Evolutionary conservation across 1,140 invertebrate genomes (phyloP).

Genomic region (Trichonephila inaurata): DNA sequence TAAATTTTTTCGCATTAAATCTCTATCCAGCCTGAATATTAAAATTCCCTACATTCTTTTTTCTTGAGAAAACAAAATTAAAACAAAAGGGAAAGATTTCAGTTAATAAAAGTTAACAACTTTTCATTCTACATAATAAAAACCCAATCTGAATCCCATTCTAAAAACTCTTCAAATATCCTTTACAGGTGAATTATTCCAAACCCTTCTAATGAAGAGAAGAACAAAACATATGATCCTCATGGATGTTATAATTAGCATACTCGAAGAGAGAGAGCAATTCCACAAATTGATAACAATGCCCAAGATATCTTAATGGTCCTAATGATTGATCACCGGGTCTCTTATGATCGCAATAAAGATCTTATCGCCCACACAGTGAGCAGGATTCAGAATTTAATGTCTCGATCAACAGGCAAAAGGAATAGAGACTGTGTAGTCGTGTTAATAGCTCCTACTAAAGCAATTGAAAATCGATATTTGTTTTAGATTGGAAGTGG

Average conservation of each 20-base stretch:
- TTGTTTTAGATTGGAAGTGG: constrained; percentile 29
- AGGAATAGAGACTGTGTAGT: neutral
- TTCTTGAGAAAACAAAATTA: too few species aligned
- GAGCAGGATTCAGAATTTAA: constrained; percentile 20
- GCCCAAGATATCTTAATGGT: neutral
- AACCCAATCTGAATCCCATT: neutral
- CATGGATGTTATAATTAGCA: neutral
- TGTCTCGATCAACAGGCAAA: constrained; percentile 36
- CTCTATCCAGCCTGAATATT: too few species aligned
- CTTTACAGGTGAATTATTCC: neutral
- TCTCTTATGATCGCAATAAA: constrained; percentile 41
- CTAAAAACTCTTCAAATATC: neutral
- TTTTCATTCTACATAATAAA: too few species aligned
- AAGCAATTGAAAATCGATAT: constrained; percentile 63
- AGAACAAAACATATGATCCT: neutral
- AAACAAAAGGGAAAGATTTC: too few species aligned
- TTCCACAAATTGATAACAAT: neutral
- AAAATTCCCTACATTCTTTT: too few species aligned
- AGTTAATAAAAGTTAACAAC: too few species aligned
- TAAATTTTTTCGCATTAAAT: too few species aligned
- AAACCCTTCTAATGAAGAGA: too few species aligned
- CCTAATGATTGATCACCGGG: neutral
- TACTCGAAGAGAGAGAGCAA: neutral
- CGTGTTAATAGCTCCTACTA: constrained; percentile 38
- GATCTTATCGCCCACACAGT: constrained; percentile 17